Evolutionary conservation across 53 echinoderm and acorn worm species (phyloP).

Genomic region (Henricia sp.): DNA sequence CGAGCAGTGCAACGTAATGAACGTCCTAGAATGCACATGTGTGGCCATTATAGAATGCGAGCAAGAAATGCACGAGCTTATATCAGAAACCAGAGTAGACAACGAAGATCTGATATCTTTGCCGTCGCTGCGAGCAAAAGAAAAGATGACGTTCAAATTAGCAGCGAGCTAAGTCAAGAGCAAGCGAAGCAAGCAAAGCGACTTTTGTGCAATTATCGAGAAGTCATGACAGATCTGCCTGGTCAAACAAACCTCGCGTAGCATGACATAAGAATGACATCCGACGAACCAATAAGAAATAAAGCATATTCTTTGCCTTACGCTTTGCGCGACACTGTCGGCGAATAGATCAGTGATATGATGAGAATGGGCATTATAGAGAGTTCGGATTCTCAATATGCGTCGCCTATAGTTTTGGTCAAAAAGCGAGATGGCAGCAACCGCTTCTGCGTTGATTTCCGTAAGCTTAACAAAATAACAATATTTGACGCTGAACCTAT

Average conservation of each 20-base stretch:
- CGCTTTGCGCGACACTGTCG: conserved; percentile 4
- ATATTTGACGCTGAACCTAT: conserved; percentile 42
- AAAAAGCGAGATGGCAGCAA: conserved; percentile 26
- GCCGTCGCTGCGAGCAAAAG: conserved; percentile 36
- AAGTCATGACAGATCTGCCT: conserved; percentile 40
- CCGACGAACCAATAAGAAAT: conserved; percentile 10
- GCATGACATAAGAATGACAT: conserved; percentile 8
- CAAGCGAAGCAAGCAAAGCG: not conserved
- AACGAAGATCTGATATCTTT: no score
- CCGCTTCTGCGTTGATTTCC: conserved; percentile 21
- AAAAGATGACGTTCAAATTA: conserved; percentile 38
- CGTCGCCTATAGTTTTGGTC: conserved; percentile 24
- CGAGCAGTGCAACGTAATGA: not conserved
- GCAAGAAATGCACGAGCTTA: no score
- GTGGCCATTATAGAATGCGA: not conserved
- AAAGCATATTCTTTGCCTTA: conserved; percentile 22
- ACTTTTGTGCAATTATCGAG: not conserved
- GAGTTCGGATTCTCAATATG: not conserved
- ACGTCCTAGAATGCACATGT: not conserved
- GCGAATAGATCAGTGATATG: conserved; percentile 10
- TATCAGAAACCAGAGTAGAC: no score
- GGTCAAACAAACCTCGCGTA: conserved; percentile 8
- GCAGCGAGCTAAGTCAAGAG: not conserved
- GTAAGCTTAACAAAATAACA: no score
- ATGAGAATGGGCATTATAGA: conserved; percentile 3